Conservation (phyloP, 1,140 invertebrate species). For the Drosophila kurseongensis region DNA sequence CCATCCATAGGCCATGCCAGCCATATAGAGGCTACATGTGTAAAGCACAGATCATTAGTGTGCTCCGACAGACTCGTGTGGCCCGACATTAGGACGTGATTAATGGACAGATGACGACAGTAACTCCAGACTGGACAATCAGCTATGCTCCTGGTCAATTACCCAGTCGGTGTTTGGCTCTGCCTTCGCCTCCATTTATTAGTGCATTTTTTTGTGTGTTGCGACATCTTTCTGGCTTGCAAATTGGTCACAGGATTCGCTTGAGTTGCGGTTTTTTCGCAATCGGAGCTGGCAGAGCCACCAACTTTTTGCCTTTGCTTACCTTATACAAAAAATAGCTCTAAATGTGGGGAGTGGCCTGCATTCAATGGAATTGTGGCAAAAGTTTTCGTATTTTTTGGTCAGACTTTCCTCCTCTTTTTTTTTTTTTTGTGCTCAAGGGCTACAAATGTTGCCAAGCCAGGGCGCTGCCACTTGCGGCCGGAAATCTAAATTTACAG, state of each 20-base stretch:
- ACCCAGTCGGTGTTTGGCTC: slow-evolving; percentile 34
- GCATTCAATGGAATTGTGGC: slow-evolving; percentile 71
- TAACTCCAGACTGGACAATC: slow-evolving; percentile 58
- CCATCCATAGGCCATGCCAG: slow-evolving; percentile 53
- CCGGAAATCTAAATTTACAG: slow-evolving; percentile 83
- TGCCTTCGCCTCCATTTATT: slow-evolving; percentile 40
- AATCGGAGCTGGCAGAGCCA: slow-evolving; percentile 9
- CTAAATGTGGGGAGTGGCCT: slow-evolving; percentile 28
- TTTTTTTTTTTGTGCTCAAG: slow-evolving; percentile 13
- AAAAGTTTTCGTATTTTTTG: slow-evolving; percentile 57
- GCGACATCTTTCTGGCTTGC: slow-evolving; percentile 43
- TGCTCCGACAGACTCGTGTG: slow-evolving; percentile 61
- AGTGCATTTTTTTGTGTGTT: slow-evolving; percentile 2
- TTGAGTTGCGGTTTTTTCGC: slow-evolving; percentile 63
- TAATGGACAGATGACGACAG: slow-evolving; percentile 60
- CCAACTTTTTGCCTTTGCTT: slow-evolving; percentile 79
- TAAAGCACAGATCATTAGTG: slow-evolving; percentile 80
- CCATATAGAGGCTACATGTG: slow-evolving; percentile 55
- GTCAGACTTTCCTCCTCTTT: slow-evolving; percentile 6
- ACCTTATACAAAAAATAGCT: slow-evolving; percentile 67
- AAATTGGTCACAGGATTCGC: slow-evolving; percentile 77
- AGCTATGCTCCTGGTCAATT: slow-evolving; percentile 51
- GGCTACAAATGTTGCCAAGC: slow-evolving; percentile 61
- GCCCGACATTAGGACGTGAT: slow-evolving; percentile 61
- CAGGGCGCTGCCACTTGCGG: slow-evolving; percentile 71